Evolutionary conservation across 2,113 vertebrate genomes (phyloP).

Genomic region (Solea solea): DNA sequence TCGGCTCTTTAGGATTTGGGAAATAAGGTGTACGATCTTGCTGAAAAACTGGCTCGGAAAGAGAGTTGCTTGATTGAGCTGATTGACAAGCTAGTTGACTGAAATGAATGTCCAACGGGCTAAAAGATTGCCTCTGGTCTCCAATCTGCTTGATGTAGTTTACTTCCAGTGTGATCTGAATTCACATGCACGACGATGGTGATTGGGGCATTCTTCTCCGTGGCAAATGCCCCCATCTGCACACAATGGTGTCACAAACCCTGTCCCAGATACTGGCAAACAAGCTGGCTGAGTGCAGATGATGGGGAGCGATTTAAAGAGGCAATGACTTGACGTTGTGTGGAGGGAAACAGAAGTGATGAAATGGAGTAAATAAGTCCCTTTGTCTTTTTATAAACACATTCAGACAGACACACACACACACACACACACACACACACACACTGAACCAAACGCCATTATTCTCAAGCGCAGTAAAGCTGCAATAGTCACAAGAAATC

Average conservation of each 20-base stretch:
- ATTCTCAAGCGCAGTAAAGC: slow-evolving; percentile 32
- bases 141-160: no score
- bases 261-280: slow-evolving; percentile 30
- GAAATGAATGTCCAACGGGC: no score
- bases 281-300: slow-evolving; percentile 11
- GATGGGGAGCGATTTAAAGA: slow-evolving; percentile 33
- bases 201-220: no score
- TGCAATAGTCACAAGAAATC: slow-evolving; percentile 33
- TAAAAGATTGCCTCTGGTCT: no score
- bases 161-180: no score
- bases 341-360: slow-evolving; percentile 39
- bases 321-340: slow-evolving; percentile 37
- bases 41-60: no score
- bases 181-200: no score
- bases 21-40: no score
- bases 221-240: no score
- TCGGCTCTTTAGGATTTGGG: no score
- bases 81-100: no score
- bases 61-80: no score
- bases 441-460: slow-evolving; percentile 6
- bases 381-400: slow-evolving; percentile 16
- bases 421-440: slow-evolving; percentile 7
- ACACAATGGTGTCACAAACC: background rate
- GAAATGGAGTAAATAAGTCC: slow-evolving; percentile 53
- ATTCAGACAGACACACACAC: slow-evolving; percentile 3